phyloP scores from a whole-genome alignment of 2,797 vertebrate genomes.

The Mastacembelus armatus region DNA sequence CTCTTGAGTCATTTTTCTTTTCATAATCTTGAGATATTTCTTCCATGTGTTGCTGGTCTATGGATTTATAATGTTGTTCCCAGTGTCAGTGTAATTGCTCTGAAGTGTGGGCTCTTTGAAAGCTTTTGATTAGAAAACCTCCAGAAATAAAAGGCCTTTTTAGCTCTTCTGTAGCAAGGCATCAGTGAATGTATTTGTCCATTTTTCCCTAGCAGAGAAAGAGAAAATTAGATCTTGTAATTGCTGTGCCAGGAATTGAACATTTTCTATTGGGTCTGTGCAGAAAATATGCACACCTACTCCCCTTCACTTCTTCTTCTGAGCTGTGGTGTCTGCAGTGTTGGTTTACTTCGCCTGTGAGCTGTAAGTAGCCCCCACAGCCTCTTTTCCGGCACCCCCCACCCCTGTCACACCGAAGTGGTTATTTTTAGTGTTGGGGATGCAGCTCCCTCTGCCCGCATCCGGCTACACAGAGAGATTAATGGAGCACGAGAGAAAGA shows the following conservation, averaged over 20 bases:
- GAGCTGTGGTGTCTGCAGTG: constrained; percentile 47
- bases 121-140: constrained; percentile 42
- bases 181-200: constrained; percentile 30
- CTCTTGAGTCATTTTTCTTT: not conserved
- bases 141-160: constrained; percentile 43
- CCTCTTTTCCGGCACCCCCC: constrained; percentile 53
- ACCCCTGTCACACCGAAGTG: constrained; percentile 77
- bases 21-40: constrained; percentile 3
- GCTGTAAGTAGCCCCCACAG: constrained; percentile 47
- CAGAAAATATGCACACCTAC: constrained; percentile 45
- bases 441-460: constrained; percentile 76
- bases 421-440: constrained; percentile 87
- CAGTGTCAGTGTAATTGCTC: constrained; percentile 25
- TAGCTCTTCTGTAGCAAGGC: constrained; percentile 15
- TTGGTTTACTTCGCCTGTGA: constrained; percentile 67
- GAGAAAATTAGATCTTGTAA: constrained; percentile 42
- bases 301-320: constrained; percentile 35
- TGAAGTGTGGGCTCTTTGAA: constrained; percentile 28
- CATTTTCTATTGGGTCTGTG: constrained; percentile 49
- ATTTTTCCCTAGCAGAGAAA: constrained; percentile 32
- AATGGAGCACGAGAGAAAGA: constrained; percentile 82
- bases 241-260: constrained; percentile 37
- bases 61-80: constrained; percentile 27
- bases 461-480: constrained; percentile 81
- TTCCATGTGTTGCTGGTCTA: constrained; percentile 1